Evolutionary conservation across 2,888 invertebrate genomes (phyloP), one percentile per base, ranked within the genome.

Genomic region (Nomada flava): DNA sequence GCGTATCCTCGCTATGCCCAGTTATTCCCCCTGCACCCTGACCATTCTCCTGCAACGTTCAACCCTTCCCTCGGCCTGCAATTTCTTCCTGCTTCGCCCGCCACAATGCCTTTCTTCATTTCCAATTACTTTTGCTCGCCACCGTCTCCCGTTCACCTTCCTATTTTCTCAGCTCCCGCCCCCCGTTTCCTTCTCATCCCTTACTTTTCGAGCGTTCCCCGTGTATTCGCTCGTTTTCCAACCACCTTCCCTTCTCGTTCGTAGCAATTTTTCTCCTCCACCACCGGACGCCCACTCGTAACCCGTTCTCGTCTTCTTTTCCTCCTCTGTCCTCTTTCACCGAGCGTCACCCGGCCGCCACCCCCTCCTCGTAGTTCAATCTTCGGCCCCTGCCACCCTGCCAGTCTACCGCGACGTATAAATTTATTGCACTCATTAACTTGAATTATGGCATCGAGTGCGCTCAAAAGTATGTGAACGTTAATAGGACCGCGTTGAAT

Each of bases 341-440:
- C 26, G 26, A 44, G 60, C 50, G 75, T 75, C 52, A 60, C 77
- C 55, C 70, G 15, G 59, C 63, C 74, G 55, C 68, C 82, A 67
- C 67, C 82, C 76, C 69, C 65, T 72, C 69, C 74, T 53, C 75
- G 72, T 23, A 84, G 83, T 82, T 86, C 86, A 87, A 86, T 88
- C 87, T 89, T 36, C 36, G 36, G 7, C 9, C 86, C 86, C 86
- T 86, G 84, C 85, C 87, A 79, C 83, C 77, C 83, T 89, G 89
- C 84, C 88, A 88, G 88, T 89, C 85, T 84, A 84, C 83, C 86
- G 79, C 88, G 89, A 88, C 89, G 89, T 90, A 91, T 89, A 91
- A 90, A 90, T 90, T 90, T 90, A 90, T 90, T 85, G 89, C 87
- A 82, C 90, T 90, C 90, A 89, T 90, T 90, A 90, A 90, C 83